These are phyloP conservation scores for Polyergus mexicanus DNA, from an alignment of 1,140 invertebrate genomes.

Conservation along the genomic window DNA sequence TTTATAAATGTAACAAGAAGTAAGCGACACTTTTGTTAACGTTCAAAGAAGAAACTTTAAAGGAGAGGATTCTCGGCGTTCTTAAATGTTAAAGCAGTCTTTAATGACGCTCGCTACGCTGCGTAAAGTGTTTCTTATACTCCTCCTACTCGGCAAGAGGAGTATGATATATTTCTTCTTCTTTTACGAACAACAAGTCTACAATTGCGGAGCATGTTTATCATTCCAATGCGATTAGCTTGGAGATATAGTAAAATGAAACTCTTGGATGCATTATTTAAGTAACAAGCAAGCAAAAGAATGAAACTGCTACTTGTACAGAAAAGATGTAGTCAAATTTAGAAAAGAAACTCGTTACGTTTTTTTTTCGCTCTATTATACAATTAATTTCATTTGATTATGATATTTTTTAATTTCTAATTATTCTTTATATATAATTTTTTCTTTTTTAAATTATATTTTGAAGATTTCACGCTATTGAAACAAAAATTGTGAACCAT, in stretches of 20 bases:
- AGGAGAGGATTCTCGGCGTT: conserved; percentile 3
- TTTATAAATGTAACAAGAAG: conserved; percentile 25
- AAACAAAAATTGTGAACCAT: too few species aligned
- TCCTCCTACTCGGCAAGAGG: background rate
- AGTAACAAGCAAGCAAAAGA: conserved; percentile 3
- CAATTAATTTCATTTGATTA: background rate
- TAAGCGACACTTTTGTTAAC: conserved; percentile 47
- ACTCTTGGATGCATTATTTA: background rate
- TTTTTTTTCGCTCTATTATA: background rate
- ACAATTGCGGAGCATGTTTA: background rate
- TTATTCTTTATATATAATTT: background rate
- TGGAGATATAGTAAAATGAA: background rate
- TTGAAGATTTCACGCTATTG: too few species aligned
- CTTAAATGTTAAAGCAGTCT: conserved; percentile 54
- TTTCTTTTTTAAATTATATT: too few species aligned
- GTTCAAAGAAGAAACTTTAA: conserved; percentile 7
- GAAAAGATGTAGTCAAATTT: background rate
- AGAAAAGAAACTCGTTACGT: background rate
- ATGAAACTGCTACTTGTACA: background rate
- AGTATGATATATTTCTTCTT: background rate
- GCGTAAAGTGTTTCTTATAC: conserved; percentile 29
- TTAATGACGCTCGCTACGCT: conserved; percentile 35
- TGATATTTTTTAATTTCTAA: background rate
- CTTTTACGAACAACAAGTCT: background rate
- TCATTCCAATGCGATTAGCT: background rate